These are phyloP conservation scores for Podarcis raffonei DNA, from an alignment of 2,113 vertebrate genomes.

Conservation along the genomic window DNA sequence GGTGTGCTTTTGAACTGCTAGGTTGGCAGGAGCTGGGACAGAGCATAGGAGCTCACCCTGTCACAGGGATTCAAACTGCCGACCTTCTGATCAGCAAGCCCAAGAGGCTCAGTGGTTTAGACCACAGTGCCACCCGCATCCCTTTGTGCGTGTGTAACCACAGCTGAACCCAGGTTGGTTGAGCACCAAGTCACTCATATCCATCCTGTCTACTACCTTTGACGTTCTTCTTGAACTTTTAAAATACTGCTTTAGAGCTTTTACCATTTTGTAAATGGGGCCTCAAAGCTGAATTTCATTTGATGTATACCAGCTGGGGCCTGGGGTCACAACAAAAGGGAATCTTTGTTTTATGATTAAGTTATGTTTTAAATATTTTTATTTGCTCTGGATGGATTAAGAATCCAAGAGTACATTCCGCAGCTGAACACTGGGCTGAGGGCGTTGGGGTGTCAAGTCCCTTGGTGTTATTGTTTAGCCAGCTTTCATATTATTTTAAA, in stretches of 20 bases:
- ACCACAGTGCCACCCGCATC: too few relatives aligned
- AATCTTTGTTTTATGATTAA: conserved; percentile 25
- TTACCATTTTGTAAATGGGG: not conserved
- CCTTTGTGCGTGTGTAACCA: too few relatives aligned
- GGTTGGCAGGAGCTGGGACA: too few relatives aligned
- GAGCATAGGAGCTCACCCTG: too few relatives aligned
- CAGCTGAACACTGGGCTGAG: not conserved
- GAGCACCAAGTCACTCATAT: not conserved
- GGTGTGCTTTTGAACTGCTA: too few relatives aligned
- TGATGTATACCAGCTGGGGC: not conserved
- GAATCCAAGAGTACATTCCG: conserved; percentile 35
- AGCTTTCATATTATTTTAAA: conserved; percentile 54
- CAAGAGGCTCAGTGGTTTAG: too few relatives aligned
- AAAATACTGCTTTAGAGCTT: not conserved
- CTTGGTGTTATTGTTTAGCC: conserved; percentile 65
- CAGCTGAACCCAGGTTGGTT: not conserved
- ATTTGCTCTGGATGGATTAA: conserved; percentile 47
- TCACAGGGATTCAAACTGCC: too few relatives aligned
- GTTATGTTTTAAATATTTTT: conserved; percentile 34
- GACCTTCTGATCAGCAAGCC: too few relatives aligned
- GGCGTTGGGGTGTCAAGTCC: conserved; percentile 14
- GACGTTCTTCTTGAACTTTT: conserved; percentile 22
- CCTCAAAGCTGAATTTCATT: conserved; percentile 34
- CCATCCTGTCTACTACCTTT: conserved; percentile 35
- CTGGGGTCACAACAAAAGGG: not conserved